These are phyloP conservation scores for Pachypanchax playfairii DNA, from an alignment of 2,113 vertebrate species.

Conservation along the genomic window DNA sequence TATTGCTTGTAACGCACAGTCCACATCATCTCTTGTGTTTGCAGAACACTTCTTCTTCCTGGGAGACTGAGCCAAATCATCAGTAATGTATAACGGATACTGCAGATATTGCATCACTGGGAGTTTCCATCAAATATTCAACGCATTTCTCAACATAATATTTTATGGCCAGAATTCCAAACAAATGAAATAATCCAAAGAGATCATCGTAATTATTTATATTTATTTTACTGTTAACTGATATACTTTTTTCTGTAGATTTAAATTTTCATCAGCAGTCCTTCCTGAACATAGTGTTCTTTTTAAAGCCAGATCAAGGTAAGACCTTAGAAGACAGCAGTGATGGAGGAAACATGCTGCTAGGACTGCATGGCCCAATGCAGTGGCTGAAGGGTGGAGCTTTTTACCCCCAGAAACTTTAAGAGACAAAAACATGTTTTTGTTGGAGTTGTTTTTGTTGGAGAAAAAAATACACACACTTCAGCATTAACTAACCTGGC, in stretches of 20 bases:
- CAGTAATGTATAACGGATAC: conserved; percentile 5
- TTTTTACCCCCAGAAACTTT: neutral
- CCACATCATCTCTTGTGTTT: conserved; percentile 7
- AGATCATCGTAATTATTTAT: neutral
- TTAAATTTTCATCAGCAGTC: neutral
- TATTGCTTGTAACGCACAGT: conserved; percentile 15
- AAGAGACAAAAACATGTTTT: too few relatives aligned
- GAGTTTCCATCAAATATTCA: neutral
- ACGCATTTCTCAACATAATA: neutral
- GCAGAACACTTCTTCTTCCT: neutral
- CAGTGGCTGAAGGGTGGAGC: neutral
- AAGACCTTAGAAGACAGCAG: neutral
- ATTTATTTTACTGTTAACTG: neutral
- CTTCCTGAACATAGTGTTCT: too few relatives aligned
- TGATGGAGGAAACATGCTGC: neutral
- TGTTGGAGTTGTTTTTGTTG: too few relatives aligned
- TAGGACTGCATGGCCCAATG: neutral
- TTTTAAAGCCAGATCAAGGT: too few relatives aligned
- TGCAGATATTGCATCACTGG: conserved; percentile 11
- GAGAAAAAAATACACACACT: too few relatives aligned
- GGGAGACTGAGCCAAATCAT: neutral
- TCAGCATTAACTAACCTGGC: too few relatives aligned
- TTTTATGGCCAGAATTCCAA: conserved; percentile 2
- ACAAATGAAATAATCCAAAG: neutral
- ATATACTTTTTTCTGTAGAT: too few relatives aligned